phyloP scores from a whole-genome alignment of 2,797 vertebrate species.

The Manis crassicaudata region DNA sequence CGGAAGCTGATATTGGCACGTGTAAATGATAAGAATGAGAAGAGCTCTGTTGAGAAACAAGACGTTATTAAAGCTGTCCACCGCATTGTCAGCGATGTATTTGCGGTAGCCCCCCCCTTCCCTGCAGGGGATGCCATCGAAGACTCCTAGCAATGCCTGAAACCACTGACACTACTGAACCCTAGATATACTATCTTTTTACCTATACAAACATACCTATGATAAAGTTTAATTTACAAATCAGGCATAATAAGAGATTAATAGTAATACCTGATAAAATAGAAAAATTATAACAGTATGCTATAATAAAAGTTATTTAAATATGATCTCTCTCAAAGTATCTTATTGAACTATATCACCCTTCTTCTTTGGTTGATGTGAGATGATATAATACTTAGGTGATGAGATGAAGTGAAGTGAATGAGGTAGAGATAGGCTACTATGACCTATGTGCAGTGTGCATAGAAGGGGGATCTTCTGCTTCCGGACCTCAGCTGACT shows the following conservation, averaged over 20 bases:
- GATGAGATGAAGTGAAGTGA: not conserved
- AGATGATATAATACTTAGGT: not conserved
- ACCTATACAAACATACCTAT: not conserved
- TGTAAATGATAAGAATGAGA: not conserved
- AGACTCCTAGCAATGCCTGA: not conserved
- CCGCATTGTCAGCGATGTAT: rapidly evolving
- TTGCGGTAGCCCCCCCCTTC: not conserved
- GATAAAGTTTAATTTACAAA: not conserved
- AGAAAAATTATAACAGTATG: not conserved
- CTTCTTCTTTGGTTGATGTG: not conserved
- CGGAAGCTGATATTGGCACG: not conserved
- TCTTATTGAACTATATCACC: not conserved
- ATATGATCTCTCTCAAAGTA: not conserved
- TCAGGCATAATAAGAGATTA: not conserved
- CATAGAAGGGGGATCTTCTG: not conserved
- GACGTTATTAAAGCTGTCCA: not conserved
- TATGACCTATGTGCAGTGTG: not conserved
- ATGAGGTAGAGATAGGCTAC: not conserved
- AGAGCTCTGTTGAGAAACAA: not conserved
- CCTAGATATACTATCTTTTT: not conserved
- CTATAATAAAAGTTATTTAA: not conserved
- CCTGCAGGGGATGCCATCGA: not conserved
- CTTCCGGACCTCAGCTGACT: not conserved
- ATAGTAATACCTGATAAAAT: not conserved
- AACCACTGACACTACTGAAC: not conserved